Base-by-base conservation (phyloP, 2,888 invertebrate species). In the Brenthis daphne region DNA sequence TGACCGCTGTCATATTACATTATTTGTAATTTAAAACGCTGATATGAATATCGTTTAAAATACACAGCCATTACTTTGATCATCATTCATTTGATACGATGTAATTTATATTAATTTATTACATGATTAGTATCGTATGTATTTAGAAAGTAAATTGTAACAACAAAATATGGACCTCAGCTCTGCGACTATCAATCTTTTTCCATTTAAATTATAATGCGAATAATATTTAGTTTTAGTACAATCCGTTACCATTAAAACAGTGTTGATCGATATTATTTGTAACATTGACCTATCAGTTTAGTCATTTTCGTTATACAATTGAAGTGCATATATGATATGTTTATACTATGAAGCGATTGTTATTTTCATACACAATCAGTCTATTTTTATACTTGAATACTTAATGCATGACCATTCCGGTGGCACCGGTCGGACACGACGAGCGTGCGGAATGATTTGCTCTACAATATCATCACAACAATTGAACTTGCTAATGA, bases 401-500 rank as follows among this genome's bases (percentile, higher is more conserved):
- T 54, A 57, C 57, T 47, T 29, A 53, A 47, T 57, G 57, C n/a
- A 51, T 57, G 47, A 37, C 48, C 54, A 53, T 53, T 47, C 48
- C 33, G 12, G 47, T 58, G 47, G n/a, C 55, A 68, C 68, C 68
- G 58, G 68, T 64, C 57, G 16, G 8, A 55, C 53, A n/a, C 14
- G 64, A 55, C 55, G 37, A 68, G 47, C 29, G 13, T 68, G 55
- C 55, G n/a, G 48, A 57, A 63, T 47, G 29, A 67, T 77, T 79
- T 66, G 74, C 73, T 74, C 76, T 70, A 75, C 37, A 43, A 43
- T 29, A 78, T 75, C 79, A 75, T 73, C 67, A 76, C 76, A 80
- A 77, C 78, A 79, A 80, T 73, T 79, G 76, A 55, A 67, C 77
- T 55, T 70, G 74, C 80, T 83, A 82, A 82, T 82, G 79, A 77